Evolutionary conservation across 2,888 invertebrate species (phyloP), one percentile per base, ranked within the genome.

Genomic region (Trissonchulus sp.): DNA sequence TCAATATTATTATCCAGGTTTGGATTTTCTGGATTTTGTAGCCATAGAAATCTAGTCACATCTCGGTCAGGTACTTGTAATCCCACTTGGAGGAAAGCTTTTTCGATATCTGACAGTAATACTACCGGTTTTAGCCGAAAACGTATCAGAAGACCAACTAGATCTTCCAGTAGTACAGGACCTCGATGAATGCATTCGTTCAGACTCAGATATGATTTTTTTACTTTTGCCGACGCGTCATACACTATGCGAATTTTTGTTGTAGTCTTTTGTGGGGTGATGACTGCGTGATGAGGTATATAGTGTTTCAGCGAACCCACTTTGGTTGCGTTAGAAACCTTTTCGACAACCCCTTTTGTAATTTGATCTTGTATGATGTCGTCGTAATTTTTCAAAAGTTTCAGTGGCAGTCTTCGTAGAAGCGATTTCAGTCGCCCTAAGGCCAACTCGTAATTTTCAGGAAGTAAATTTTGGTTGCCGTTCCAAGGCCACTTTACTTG

Each of bases 191-290:
- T 37, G 63, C 78, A 78, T 65, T 79, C 78, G 77, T 79, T 79
- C 33, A 79, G 69, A 23, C 74, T 72, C 1, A 71, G 18, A 1
- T 68, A 73, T 72, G 75, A 68, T 1, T 3, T 28, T 68, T 74
- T 76, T n/a, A 33, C 36, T 72, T 34, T 72, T 1, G 72, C 74
- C 1, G 77, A 77, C 2, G 76, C 81, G 76, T 81, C 80, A 68
- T 75, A 81, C 3, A 81, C 80, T 33, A 78, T 73, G 2, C 79
- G 35, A 8, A 81, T 37, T 72, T 81, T 81, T 0, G 79, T 48
- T 23, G 48, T 68, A n/a, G 65, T 33, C n/a, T n/a, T n/a, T n/a
- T 73, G 30, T 18, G 77, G 75, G 0, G 72, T 72, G 28, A 78
- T 37, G 0, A 78, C 79, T 0, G 76, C 31, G n/a, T 78, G 78